Evolutionary conservation across 1,140 invertebrate species (phyloP).

Genomic region (Pachypeltis micranthus): DNA sequence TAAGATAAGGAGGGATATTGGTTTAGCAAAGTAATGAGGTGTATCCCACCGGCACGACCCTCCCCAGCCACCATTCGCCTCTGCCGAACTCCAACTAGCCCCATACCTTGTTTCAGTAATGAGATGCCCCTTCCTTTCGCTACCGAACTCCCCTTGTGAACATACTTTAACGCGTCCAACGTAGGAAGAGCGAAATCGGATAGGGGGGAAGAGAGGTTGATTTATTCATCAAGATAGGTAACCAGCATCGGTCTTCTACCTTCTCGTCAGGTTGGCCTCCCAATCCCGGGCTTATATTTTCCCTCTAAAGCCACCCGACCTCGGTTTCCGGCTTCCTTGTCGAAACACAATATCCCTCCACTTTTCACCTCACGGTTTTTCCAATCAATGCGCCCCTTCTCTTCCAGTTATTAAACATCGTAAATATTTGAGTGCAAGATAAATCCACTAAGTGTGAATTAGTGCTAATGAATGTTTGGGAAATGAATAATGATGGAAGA

Average conservation of each 20-base stretch:
- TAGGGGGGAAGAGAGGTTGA: slow-evolving; percentile 6
- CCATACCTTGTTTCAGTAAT: slow-evolving; percentile 4
- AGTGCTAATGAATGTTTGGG: background rate
- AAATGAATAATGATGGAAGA: background rate
- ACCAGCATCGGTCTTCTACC: background rate
- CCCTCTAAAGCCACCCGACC: background rate
- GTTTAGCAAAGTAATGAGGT: slow-evolving; percentile 12
- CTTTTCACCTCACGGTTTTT: too few species aligned
- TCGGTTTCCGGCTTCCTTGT: too few species aligned
- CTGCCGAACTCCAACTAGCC: background rate
- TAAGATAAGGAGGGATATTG: slow-evolving; percentile 14
- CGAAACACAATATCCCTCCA: too few species aligned
- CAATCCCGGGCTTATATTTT: background rate
- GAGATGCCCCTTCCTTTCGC: background rate
- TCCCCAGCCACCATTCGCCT: background rate
- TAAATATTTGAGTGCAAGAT: background rate
- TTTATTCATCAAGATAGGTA: slow-evolving; percentile 11
- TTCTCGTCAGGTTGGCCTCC: background rate
- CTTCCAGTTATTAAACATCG: background rate
- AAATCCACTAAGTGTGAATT: background rate
- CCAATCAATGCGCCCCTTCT: too few species aligned
- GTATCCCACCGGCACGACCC: background rate
- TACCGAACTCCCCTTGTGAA: background rate
- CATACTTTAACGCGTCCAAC: background rate
- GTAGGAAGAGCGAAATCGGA: background rate